Evolutionary conservation across 2,113 vertebrate species (phyloP).

Genomic region (Prinia subflava): DNA sequence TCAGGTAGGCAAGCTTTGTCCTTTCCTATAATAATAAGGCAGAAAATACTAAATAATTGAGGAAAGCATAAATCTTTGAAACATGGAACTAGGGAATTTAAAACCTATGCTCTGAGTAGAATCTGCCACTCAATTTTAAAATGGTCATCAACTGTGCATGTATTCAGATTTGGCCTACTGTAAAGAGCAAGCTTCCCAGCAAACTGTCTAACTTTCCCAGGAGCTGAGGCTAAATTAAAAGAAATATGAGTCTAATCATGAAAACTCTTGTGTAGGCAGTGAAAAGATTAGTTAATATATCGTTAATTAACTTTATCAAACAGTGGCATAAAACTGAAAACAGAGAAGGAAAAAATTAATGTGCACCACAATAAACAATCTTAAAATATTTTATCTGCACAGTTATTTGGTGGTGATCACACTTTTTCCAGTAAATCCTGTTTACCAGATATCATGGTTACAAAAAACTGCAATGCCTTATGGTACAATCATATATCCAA

Average conservation of each 20-base stretch:
- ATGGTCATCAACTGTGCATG: neutral
- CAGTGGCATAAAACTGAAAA: neutral
- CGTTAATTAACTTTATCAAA: neutral
- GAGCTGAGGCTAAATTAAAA: neutral
- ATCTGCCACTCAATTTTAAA: neutral
- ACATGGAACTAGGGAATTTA: constrained; percentile 11
- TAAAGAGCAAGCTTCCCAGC: neutral
- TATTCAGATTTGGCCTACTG: neutral
- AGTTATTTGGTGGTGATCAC: neutral
- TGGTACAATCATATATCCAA: neutral
- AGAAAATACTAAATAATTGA: constrained; percentile 39
- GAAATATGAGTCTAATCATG: neutral
- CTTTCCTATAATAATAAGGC: constrained; percentile 48
- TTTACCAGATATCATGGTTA: neutral
- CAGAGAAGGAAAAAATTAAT: neutral
- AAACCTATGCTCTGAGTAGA: constrained; percentile 27
- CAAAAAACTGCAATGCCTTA: neutral
- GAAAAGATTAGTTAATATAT: neutral
- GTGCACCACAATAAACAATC: neutral
- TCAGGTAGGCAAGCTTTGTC: constrained; percentile 55
- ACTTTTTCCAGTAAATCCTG: neutral
- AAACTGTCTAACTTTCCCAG: neutral
- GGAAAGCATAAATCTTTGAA: constrained; percentile 40
- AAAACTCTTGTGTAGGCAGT: neutral
- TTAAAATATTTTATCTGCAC: neutral